Conservation (phyloP, 2,797 vertebrate species). For the Mustela erminea region DNA sequence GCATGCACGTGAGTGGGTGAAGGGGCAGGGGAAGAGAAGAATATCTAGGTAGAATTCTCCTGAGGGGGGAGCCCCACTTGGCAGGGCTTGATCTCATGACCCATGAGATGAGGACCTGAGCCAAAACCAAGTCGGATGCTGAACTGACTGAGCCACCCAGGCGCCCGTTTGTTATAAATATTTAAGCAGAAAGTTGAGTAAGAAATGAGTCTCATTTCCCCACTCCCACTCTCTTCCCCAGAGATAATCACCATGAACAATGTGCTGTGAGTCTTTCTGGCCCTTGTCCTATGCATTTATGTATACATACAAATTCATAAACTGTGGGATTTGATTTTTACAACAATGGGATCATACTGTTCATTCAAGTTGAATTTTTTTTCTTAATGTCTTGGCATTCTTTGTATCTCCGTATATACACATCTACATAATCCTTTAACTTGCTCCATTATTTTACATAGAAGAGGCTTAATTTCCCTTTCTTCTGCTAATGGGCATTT, state of each 20-base stretch:
- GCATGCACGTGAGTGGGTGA: neutral
- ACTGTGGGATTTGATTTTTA: neutral
- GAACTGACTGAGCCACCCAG: neutral
- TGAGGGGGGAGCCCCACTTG: neutral
- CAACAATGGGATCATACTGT: neutral
- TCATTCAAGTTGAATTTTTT: conserved; percentile 41
- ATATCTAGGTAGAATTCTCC: neutral
- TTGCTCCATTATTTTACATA: conserved; percentile 1
- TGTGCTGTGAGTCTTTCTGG: neutral
- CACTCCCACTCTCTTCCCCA: neutral
- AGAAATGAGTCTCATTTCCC: neutral
- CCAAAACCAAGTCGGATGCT: neutral
- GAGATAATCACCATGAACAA: neutral
- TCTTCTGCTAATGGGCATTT: neutral
- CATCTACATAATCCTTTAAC: conserved; percentile 38
- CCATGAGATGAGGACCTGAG: neutral
- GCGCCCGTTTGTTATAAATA: neutral
- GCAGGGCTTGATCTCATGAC: neutral
- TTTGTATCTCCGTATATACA: neutral
- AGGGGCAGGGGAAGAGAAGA: neutral
- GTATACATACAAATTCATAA: neutral
- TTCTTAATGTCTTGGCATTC: neutral
- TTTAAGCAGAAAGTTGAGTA: neutral
- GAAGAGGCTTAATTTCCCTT: conserved; percentile 50
- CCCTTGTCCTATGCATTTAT: neutral